Evolutionary conservation across 1,140 invertebrate genomes (phyloP), one percentile per base, ranked within the genome.

Genomic region (Globodera rostochiensis): DNA sequence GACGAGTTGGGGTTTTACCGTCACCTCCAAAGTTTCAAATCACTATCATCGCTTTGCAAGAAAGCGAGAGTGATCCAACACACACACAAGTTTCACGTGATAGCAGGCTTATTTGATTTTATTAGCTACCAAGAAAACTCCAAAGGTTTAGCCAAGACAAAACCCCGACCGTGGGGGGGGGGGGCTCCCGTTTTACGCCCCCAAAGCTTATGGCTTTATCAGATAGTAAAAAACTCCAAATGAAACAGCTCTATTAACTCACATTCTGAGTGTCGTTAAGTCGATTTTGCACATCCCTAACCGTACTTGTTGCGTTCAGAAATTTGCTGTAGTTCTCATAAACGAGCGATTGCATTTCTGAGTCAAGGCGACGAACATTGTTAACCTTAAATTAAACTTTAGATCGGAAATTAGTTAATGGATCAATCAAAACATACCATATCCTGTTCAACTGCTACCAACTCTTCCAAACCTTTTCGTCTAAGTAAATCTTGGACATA

Each of bases 251-350:
- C 25, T 25, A 4, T 19, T 45, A 21, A 64, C 60, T 25, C 60
- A 85, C 84, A 74, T 80, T 77, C 49, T 83, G 80, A 67, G 85
- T 85, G 25, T 83, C 73, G 13, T 47, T 57, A 8, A 85, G 78
- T 25, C 71, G 75, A 9, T 57, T 80, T 80, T 85, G 85, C 84
- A 85, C 84, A 15, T 80, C 82, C 45, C 78, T 53, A 45, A 85
- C 84, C 6, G 84, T 85, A 53, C 75, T 78, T 47, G 85, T 86
- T 60, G 84, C 84, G n/a, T 84, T 85, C 53, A 85, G 67, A 79
- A 85, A 85, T 74, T 85, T 85, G 81, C 80, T 85, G 73, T 85
- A 85, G 67, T 85, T 85, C 75, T 85, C 84, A 70, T 85, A 85
- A 46, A 85, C 85, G 19, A 85, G 60, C 53, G 77, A 77, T 80